A percentile compares a stretch with the other conserved stretches of the same genome.
These are phyloP conservation scores for Phanerotoma sp. DNA, from an alignment of 2,888 invertebrate species.

Conservation along the genomic window DNA sequence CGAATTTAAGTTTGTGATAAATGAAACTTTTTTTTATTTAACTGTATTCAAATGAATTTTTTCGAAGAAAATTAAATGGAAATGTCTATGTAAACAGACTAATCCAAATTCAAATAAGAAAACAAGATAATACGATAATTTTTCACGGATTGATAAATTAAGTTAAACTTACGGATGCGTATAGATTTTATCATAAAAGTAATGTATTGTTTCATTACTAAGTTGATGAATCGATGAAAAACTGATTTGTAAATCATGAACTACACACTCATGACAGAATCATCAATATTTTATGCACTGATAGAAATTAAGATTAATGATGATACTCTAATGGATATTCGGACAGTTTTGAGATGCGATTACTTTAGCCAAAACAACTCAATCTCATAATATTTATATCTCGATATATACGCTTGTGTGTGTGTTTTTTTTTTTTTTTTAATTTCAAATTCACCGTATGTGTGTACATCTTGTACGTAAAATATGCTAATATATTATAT, in stretches of 20 bases:
- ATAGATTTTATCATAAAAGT: neutral
- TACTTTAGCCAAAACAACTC: conserved; percentile 44
- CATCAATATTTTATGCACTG: conserved; percentile 33
- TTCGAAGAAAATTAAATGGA: neutral
- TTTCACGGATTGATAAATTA: neutral
- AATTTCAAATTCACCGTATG: no score
- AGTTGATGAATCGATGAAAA: conserved; percentile 35
- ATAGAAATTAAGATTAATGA: conserved; percentile 49
- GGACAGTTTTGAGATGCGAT: conserved; percentile 41
- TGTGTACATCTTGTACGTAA: no score
- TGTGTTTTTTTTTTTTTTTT: neutral
- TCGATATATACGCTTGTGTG: neutral
- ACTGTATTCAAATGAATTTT: no score
- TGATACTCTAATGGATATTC: conserved; percentile 50
- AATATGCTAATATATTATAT: no score
- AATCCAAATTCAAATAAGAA: conserved; percentile 32
- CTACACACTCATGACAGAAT: conserved; percentile 28
- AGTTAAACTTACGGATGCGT: neutral
- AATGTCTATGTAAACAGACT: conserved; percentile 21
- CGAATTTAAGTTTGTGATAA: no score
- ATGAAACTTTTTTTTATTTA: no score
- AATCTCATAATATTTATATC: conserved; percentile 30
- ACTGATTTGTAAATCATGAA: conserved; percentile 35
- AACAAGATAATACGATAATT: neutral
- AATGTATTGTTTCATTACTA: conserved; percentile 19